Percentiles rank a stretch among this genome's conserved stretches.
phyloP scores from a whole-genome alignment of 2,797 vertebrate species.

The Spheniscus humboldti region DNA sequence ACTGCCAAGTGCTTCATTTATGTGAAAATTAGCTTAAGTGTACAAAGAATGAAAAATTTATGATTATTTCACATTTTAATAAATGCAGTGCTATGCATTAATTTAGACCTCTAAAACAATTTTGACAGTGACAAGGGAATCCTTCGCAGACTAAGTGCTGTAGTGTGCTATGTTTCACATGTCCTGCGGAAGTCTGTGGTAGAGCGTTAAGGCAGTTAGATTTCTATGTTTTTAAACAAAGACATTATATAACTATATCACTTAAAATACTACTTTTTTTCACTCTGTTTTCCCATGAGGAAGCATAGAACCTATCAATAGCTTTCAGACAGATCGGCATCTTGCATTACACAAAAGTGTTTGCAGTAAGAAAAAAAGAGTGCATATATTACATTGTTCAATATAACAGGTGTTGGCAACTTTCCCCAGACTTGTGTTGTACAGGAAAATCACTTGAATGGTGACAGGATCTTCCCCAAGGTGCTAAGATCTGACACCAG shows the following conservation, averaged over 20 bases:
- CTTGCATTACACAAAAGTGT: neutral
- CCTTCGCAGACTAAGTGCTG: constrained; percentile 56
- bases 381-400: neutral
- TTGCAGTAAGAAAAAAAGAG: neutral
- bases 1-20: constrained; percentile 87
- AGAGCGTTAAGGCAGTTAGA: constrained; percentile 36
- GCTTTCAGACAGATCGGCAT: neutral
- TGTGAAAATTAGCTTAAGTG: constrained; percentile 90
- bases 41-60: constrained; percentile 91
- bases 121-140: constrained; percentile 75
- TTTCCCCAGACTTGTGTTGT: constrained; percentile 20
- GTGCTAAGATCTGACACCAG: constrained; percentile 22
- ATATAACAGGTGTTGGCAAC: neutral
- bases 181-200: constrained; percentile 16
- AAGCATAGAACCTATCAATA: neutral
- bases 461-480: constrained; percentile 34
- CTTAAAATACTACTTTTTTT: constrained; percentile 10
- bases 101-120: constrained; percentile 84
- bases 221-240: constrained; percentile 65
- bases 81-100: constrained; percentile 87
- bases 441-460: neutral
- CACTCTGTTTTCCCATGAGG: neutral
- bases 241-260: constrained; percentile 36
- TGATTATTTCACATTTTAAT: constrained; percentile 90
- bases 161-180: neutral